Percentiles rank a stretch among this genome's conserved stretches.
These are phyloP conservation scores for Helostoma temminkii DNA, from an alignment of 2,797 vertebrate genomes.

Conservation along the genomic window DNA sequence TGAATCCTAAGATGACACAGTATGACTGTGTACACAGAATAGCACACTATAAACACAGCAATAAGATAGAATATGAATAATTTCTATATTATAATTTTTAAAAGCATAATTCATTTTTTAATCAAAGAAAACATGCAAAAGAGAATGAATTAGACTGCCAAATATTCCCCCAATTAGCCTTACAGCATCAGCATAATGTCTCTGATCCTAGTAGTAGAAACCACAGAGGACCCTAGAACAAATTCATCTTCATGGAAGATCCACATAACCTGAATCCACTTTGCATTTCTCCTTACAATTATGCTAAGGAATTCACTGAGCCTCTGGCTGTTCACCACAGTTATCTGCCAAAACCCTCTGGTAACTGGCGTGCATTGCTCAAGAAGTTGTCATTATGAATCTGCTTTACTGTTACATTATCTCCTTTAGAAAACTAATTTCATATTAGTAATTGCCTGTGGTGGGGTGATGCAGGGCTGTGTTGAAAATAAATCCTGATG, in stretches of 20 bases:
- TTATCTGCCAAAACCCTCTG: slow-evolving; percentile 52
- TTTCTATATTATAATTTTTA: slow-evolving; percentile 39
- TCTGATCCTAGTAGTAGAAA: slow-evolving; percentile 50
- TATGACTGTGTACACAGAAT: slow-evolving; percentile 17
- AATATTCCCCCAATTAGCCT: slow-evolving; percentile 62
- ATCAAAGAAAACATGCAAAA: slow-evolving; percentile 74
- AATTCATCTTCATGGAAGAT: slow-evolving; percentile 56
- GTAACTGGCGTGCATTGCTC: slow-evolving; percentile 41
- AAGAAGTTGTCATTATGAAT: slow-evolving; percentile 51
- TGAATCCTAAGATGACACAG: slow-evolving; percentile 36
- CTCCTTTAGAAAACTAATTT: slow-evolving; percentile 48
- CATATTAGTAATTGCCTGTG: slow-evolving; percentile 59
- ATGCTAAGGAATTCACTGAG: slow-evolving; percentile 61
- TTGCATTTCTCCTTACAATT: slow-evolving; percentile 57
- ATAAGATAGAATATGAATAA: slow-evolving; percentile 10
- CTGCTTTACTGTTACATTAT: slow-evolving; percentile 49
- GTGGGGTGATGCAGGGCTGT: slow-evolving; percentile 34
- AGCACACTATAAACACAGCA: background rate
- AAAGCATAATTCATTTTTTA: slow-evolving; percentile 62
- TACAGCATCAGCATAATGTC: slow-evolving; percentile 46
- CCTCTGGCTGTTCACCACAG: slow-evolving; percentile 46
- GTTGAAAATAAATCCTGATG: slow-evolving; percentile 46
- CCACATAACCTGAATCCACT: slow-evolving; percentile 51
- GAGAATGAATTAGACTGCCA: slow-evolving; percentile 58
- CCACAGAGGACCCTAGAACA: slow-evolving; percentile 53